Evolutionary conservation across 2,888 invertebrate species (phyloP), one percentile per base, ranked within the genome.

Genomic region (Odontocerum albicorne): DNA sequence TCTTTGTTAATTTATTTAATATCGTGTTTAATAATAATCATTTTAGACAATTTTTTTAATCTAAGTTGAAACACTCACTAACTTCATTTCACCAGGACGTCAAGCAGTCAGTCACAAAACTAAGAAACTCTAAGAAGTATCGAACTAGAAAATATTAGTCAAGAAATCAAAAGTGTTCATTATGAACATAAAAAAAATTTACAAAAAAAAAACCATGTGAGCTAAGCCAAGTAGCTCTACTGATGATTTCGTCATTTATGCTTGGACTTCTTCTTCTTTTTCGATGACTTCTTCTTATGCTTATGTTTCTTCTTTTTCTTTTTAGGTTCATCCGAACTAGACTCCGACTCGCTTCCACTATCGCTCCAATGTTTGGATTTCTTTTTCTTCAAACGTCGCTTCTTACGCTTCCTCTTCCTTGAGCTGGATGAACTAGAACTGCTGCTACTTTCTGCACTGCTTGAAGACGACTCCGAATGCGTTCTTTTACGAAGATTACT

Each of bases 191-290:
- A n/a, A n/a, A n/a, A n/a, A n/a, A n/a, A n/a, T n/a, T n/a, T n/a
- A n/a, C n/a, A n/a, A n/a, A n/a, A n/a, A n/a, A n/a, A n/a, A n/a
- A n/a, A n/a, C n/a, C n/a, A n/a, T n/a, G n/a, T n/a, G n/a, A n/a
- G n/a, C n/a, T n/a, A n/a, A n/a, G n/a, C 8, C 13, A 32, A 32
- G 32, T 7, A 13, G 7, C 15, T n/a, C n/a, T n/a, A n/a, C n/a
- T n/a, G n/a, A n/a, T n/a, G n/a, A n/a, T n/a, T n/a, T n/a, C n/a
- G 4, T 72, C 73, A 79, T 68, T 77, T 79, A 63, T 80, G 79
- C 64, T 82, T 83, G 1, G 83, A 79, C 70, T 87, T 88, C 69
- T 87, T 88, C 73, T 85, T 87, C 69, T 88, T 88, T 67, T 86
- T 87, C 64, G 79, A 77, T 19, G 83, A 81, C 64, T 84, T 85